A percentile compares a stretch with the other conserved stretches of the same genome.
Conservation (phyloP, 2,888 invertebrate species). For the Onthophagus sagittarius region DNA sequence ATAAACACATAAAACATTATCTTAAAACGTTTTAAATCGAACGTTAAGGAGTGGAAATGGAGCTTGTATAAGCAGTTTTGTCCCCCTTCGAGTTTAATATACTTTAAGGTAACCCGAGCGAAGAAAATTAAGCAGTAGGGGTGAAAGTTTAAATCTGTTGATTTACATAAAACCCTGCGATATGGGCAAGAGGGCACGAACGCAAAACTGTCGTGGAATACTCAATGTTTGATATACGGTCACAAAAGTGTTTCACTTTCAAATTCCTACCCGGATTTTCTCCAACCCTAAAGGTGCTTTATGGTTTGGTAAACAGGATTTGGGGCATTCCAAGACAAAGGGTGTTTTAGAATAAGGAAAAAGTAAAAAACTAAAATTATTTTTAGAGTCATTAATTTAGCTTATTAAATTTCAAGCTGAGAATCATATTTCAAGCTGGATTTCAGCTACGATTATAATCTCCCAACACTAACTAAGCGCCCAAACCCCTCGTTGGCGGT, state of each 20-base stretch:
- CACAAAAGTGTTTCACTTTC: background rate
- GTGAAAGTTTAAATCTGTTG: background rate
- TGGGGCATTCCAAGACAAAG: background rate
- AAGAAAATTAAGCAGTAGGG: background rate
- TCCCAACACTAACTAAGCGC: background rate
- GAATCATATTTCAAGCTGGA: background rate
- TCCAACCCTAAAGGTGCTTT: background rate
- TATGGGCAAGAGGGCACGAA: background rate
- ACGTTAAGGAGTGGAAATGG: background rate
- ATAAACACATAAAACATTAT: background rate
- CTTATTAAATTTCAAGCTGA: background rate
- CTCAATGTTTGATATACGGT: background rate
- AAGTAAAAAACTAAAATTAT: too few relatives aligned
- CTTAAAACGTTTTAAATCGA: background rate
- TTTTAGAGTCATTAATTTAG: background rate
- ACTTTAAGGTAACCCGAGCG: background rate
- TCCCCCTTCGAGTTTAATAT: background rate
- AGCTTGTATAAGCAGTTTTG: background rate
- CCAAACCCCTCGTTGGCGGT: background rate
- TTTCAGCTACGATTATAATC: background rate
- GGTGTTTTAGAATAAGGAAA: background rate
- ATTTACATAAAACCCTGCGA: background rate
- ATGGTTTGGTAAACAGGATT: background rate
- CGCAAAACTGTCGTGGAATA: background rate
- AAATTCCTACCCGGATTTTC: background rate